Evolutionary conservation across 2,888 invertebrate genomes (phyloP).

Genomic region (Polydesmus complanatus): DNA sequence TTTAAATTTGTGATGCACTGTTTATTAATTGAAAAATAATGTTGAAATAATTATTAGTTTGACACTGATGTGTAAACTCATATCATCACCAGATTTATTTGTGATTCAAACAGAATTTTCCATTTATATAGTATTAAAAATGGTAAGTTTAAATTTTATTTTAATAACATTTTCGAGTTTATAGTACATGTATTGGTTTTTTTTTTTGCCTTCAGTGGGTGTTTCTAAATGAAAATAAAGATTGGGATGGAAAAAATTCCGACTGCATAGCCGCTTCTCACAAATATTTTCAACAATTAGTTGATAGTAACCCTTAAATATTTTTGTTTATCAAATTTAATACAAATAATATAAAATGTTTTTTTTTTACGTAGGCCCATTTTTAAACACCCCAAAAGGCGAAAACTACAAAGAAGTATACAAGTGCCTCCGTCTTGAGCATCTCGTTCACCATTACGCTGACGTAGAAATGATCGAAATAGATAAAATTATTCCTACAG

Average conservation of each 20-base stretch:
- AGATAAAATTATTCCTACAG: constrained; percentile 53
- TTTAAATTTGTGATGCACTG: too few species aligned
- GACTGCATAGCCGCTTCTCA: constrained; percentile 27
- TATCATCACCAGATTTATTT: constrained; percentile 49
- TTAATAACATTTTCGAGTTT: constrained; percentile 2
- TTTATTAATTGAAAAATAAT: neutral
- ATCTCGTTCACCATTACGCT: constrained; percentile 52
- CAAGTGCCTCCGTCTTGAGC: constrained; percentile 47
- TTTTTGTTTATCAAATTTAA: neutral
- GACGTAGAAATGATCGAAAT: constrained; percentile 51
- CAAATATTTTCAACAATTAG: constrained; percentile 36
- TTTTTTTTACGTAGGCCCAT: constrained; percentile 27
- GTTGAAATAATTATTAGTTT: constrained; percentile 11
- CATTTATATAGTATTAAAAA: constrained; percentile 52
- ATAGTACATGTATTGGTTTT: constrained; percentile 1
- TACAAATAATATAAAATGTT: neutral
- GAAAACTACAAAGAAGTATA: constrained; percentile 47
- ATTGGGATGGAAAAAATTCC: constrained; percentile 33
- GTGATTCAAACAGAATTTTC: constrained; percentile 67
- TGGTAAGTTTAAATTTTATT: constrained; percentile 26
- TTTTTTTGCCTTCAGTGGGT: constrained; percentile 40
- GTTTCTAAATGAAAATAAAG: constrained; percentile 41
- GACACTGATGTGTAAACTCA: constrained; percentile 45
- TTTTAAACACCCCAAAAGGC: constrained; percentile 46
- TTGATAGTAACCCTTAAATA: too few species aligned